Percentiles rank a stretch among this genome's conserved stretches.
phyloP scores from a whole-genome alignment of 2,888 invertebrate genomes.

The Lysandra bellargus region DNA sequence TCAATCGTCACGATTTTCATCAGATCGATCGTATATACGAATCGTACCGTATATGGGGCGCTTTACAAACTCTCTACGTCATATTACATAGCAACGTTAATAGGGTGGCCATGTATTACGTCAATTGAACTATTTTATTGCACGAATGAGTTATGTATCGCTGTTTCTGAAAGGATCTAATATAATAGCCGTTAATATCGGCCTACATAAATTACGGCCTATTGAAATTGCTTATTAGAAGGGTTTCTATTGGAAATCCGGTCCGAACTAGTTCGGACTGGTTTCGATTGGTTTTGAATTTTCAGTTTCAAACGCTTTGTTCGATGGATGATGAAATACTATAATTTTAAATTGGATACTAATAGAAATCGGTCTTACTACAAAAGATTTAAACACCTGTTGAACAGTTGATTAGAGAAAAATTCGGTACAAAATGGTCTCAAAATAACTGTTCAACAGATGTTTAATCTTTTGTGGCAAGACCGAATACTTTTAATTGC shows the following conservation, averaged over 20 bases:
- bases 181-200: conserved; percentile 32
- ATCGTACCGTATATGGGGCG: too few relatives aligned
- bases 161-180: conserved; percentile 27
- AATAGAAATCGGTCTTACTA: too few relatives aligned
- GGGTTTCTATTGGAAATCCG: conserved; percentile 19
- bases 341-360: too few relatives aligned
- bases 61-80: too few relatives aligned
- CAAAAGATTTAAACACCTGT: too few relatives aligned
- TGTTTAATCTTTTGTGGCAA: too few relatives aligned
- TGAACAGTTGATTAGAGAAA: too few relatives aligned
- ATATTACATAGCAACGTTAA: background rate
- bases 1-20: too few relatives aligned
- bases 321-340: background rate
- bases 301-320: background rate
- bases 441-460: too few relatives aligned
- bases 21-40: too few relatives aligned
- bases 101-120: background rate
- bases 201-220: conserved; percentile 32
- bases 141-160: conserved; percentile 25
- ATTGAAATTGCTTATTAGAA: conserved; percentile 27
- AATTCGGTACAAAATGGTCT: too few relatives aligned
- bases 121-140: conserved; percentile 21
- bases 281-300: conserved; percentile 11
- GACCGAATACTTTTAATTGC: too few relatives aligned
- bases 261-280: background rate